A percentile compares a stretch with the other conserved stretches of the same genome.
Conservation (phyloP, 2,888 invertebrate species). For the Tachina fera region DNA sequence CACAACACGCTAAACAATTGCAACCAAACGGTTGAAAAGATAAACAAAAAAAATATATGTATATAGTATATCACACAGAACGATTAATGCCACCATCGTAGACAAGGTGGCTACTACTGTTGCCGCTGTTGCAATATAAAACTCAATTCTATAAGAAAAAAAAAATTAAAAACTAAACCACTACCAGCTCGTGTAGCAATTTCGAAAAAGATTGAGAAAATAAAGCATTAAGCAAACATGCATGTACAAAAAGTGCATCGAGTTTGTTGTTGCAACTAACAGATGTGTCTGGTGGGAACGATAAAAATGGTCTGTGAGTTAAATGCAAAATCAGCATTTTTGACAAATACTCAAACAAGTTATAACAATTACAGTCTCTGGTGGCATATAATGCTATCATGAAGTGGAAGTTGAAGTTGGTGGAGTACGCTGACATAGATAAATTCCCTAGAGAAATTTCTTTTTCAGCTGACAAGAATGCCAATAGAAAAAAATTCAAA, state of each 20-base stretch:
- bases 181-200: conserved; percentile 44
- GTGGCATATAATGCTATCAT: conserved; percentile 35
- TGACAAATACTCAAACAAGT: conserved; percentile 19
- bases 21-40: conserved; percentile 15
- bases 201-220: conserved; percentile 46
- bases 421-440: conserved; percentile 73
- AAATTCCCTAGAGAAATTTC: conserved; percentile 73
- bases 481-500: conserved; percentile 25
- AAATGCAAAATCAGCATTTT: conserved; percentile 68
- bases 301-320: conserved; percentile 36
- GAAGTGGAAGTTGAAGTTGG: conserved; percentile 43
- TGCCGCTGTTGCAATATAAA: conserved; percentile 52
- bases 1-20: conserved; percentile 54
- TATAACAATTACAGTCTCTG: not conserved
- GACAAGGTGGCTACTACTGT: conserved; percentile 65
- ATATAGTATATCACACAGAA: conserved; percentile 36
- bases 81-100: conserved; percentile 60
- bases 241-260: conserved; percentile 29
- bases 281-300: conserved; percentile 69
- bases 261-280: conserved; percentile 27
- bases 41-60: conserved; percentile 29
- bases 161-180: conserved; percentile 19
- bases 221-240: conserved; percentile 32
- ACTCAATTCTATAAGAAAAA: not conserved
- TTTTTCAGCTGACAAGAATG: conserved; percentile 22